Evolutionary conservation across 2,888 invertebrate species (phyloP), one percentile per base, ranked within the genome.

Genomic region (Stenurella melanura): DNA sequence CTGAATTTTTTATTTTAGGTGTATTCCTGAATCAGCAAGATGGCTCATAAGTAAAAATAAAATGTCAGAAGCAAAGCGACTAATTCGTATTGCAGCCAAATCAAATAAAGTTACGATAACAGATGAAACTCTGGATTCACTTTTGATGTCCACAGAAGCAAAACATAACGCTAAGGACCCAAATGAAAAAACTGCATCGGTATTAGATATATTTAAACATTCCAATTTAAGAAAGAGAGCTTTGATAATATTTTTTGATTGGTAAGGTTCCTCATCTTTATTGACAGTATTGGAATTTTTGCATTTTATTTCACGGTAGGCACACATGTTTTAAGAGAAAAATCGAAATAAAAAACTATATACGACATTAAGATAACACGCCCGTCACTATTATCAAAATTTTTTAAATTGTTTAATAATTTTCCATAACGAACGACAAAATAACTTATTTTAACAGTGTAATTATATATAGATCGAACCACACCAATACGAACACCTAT

Each of bases 11-110:
- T 61, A 18, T 81, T 80, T 79, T 73, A 89, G 89, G 89, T 92
- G 95, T 76, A 92, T 95, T 83, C 95, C 95, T 0, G 95, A 95
- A 88, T 95, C 95, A 0, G 92, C 93, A 9, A 91, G 95, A 67
- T 95, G 95, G 95, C 88, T 95, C 76, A 85, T 95, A 70, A 92
- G 93, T 0, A 93, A 93, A 84, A 93, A 93, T 54, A 91, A 92
- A 38, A 90, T 91, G 17, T 90, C 91, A 34, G 93, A 93, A 85
- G 95, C 95, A 0, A 92, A 93, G 79, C 89, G 89, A 60, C 89
- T 93, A 21, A 91, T 95, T 54, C 90, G 92, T 80, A 91, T 90
- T 75, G 94, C 93, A 1, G 94, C 95, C 0, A 90, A 91, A 79
- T 93, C 92, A 84, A 95, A 95, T 86, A 92, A 92, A 69, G 92